A percentile compares a stretch with the other conserved stretches of the same genome.
Conservation (phyloP, 2,113 vertebrate genomes). For the Gymnogyps californianus region DNA sequence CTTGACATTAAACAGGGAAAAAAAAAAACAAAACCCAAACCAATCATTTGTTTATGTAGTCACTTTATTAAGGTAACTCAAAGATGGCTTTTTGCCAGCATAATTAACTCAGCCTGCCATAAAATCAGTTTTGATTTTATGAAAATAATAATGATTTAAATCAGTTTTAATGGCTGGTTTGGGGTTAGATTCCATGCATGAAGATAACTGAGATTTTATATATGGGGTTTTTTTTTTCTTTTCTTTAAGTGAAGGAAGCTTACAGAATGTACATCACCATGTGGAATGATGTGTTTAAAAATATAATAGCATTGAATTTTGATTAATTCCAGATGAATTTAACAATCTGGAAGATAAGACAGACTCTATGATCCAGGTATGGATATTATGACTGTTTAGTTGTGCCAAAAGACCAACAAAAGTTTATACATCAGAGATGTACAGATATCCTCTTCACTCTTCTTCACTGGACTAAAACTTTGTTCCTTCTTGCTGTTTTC, state of each 20-base stretch:
- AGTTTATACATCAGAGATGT: not conserved
- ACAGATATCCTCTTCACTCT: not conserved
- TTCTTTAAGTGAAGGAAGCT: not conserved
- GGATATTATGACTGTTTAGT: not conserved
- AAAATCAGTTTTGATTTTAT: not conserved
- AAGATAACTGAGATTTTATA: not conserved
- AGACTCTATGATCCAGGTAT: not conserved
- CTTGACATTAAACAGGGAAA: not conserved
- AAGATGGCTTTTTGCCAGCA: not conserved
- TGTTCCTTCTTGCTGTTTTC: not conserved
- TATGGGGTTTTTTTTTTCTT: not conserved
- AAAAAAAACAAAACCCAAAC: not conserved
- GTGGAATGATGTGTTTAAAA: not conserved
- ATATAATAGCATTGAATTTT: not conserved
- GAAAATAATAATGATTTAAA: not conserved
- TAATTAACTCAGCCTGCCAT: not conserved
- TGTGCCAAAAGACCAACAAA: not conserved
- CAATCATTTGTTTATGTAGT: too few species aligned
- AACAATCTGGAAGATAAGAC: not conserved
- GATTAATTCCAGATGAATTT: not conserved
- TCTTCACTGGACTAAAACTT: not conserved
- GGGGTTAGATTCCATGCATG: not conserved
- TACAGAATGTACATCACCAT: not conserved
- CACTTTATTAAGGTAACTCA: not conserved
- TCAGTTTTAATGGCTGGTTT: not conserved